A percentile compares a stretch with the other conserved stretches of the same genome.
phyloP scores from a whole-genome alignment of 2,797 vertebrate species.

The Leptodactylus fallax region DNA sequence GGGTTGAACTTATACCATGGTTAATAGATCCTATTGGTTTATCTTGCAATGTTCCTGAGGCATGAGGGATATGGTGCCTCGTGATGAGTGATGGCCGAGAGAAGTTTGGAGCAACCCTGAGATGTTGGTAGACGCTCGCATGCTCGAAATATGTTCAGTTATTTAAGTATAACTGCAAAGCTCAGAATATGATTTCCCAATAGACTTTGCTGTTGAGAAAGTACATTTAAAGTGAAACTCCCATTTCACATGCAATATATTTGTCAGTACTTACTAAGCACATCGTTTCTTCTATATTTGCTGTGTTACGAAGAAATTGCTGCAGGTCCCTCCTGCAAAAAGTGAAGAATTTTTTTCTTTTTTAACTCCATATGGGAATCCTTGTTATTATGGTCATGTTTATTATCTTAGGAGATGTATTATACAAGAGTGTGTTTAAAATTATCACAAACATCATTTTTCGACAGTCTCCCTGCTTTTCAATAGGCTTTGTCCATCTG shows the following conservation, averaged over 20 bases:
- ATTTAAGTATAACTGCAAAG: not conserved
- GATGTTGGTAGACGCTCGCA: not conserved
- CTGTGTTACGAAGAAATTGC: not conserved
- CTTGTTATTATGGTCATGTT: no score
- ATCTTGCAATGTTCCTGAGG: not conserved
- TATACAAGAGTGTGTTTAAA: no score
- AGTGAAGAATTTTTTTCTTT: not conserved
- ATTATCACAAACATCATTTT: no score
- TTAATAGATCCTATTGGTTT: not conserved
- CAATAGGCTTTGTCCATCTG: no score
- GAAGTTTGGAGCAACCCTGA: not conserved
- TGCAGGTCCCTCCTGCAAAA: not conserved
- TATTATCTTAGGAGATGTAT: no score
- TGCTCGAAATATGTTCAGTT: slow-evolving; percentile 6
- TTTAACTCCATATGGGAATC: not conserved
- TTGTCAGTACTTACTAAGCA: not conserved
- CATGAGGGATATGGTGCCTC: not conserved
- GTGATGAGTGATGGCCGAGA: not conserved
- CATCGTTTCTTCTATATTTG: not conserved
- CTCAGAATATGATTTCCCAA: slow-evolving; percentile 3
- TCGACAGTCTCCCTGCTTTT: no score
- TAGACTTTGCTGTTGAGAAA: not conserved
- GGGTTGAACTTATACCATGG: not conserved
- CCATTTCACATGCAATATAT: not conserved
- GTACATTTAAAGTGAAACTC: not conserved